Conservation (phyloP, 2,797 vertebrate genomes). For the Gymnoscopelus microlampas region DNA sequence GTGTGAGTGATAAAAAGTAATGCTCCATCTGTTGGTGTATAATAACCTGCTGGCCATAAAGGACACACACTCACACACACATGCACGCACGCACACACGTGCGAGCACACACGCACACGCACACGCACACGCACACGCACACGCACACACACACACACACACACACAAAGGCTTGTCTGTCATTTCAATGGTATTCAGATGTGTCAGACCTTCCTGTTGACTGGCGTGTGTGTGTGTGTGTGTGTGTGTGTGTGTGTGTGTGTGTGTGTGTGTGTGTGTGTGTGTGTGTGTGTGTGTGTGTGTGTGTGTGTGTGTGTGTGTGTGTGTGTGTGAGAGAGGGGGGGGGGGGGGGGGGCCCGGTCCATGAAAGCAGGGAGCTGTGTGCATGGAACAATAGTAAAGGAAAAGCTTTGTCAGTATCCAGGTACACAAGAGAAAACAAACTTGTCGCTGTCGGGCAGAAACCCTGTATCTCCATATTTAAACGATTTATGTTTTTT, state of each 20-base stretch:
- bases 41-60: slow-evolving; percentile 97
- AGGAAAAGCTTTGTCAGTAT: slow-evolving; percentile 56
- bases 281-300: slow-evolving; percentile 1
- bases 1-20: slow-evolving; percentile 95
- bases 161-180: slow-evolving; percentile 3
- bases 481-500: slow-evolving; percentile 11
- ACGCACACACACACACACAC: slow-evolving; percentile 1
- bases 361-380: slow-evolving; percentile 7
- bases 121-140: neutral
- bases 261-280: slow-evolving; percentile 20
- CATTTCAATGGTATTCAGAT: slow-evolving; percentile 34
- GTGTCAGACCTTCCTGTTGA: slow-evolving; percentile 3
- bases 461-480: no score
- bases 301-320: neutral
- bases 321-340: slow-evolving; percentile 6
- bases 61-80: slow-evolving; percentile 78
- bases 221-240: slow-evolving; percentile 27
- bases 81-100: slow-evolving; percentile 64
- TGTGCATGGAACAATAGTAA: slow-evolving; percentile 45
- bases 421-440: slow-evolving; percentile 35
- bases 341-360: neutral
- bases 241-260: slow-evolving; percentile 27
- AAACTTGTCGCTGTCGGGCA: no score
- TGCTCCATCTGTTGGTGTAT: slow-evolving; percentile 98
- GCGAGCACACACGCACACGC: slow-evolving; percentile 4